Evolutionary conservation across 2,888 invertebrate species (phyloP), one percentile per base, ranked within the genome.

Genomic region (Alviniconcha strummeri): DNA sequence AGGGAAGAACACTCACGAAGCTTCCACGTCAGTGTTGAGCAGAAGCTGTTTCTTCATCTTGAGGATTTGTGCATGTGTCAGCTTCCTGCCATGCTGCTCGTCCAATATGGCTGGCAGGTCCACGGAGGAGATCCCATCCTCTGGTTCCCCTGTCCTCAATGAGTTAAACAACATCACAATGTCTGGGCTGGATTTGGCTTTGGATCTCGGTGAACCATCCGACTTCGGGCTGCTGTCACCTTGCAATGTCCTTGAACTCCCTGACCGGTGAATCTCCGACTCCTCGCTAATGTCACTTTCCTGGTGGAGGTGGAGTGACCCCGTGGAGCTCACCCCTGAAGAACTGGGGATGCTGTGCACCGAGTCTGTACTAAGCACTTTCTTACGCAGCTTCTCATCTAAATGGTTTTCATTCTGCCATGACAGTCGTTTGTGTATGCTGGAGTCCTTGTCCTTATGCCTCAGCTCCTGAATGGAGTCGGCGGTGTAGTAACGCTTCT

Each of bases 391-490:
- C 83, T 89, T 88, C 82, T 89, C 89, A 80, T 90, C 86, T 85
- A 89, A 80, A 83, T 88, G 85, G 83, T 87, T 83, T 87, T 93
- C 91, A 19, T 88, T 90, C 88, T 96, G 95, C 95, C 95, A 95
- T 19, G 95, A 95, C 84, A 95, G 92, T 79, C 96, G 94, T 92
- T 96, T 96, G 92, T 95, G 95, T 87, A 95, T 95, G 86, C 94
- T 94, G 80, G 94, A 89, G 87, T 92, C 92, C 78, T 90, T 89
- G 87, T 92, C 92, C 77, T 90, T 89, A 54, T 86, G 77, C 85
- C 89, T 86, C 83, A 95, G 94, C 91, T 95, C 95, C 91, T 96
- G 96, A 88, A 96, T 95, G 85, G 95, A 95, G 87, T 96, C 96
- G 8, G 96, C 96, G 8, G 96, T 96, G 92, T 95, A 95, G 92